Base-by-base conservation (phyloP, 1,140 invertebrate species). In the Tetraneura akinire region DNA sequence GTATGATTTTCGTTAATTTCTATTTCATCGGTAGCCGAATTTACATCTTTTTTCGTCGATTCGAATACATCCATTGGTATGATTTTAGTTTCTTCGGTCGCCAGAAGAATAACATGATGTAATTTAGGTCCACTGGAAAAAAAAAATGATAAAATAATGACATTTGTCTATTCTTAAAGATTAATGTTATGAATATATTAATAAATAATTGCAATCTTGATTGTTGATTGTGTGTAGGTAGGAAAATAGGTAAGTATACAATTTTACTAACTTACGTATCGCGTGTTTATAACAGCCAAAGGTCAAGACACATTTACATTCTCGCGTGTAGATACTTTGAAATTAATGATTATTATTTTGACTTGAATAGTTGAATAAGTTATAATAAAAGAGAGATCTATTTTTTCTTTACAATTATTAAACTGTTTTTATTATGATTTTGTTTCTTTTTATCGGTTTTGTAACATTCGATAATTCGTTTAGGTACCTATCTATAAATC, bases 221-320 rank as follows among this genome's bases (percentile, higher is more conserved):
- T 29, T 71, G 23, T 29, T n/a, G n/a, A n/a, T n/a, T n/a, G n/a
- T n/a, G n/a, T n/a, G n/a, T n/a, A n/a, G n/a, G n/a, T n/a, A n/a
- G n/a, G n/a, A n/a, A n/a, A n/a, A n/a, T n/a, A 49, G 49, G 23
- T 70, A 71, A 14, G 1, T 26, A 68, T 21, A n/a, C 9, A 16
- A 45, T 68, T 5, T 47, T 68, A 68, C 68, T 71, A 71, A 51
- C 23, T 29, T 23, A 71, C 23, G 68, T 29, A 18, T 51, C 29
- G 68, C 45, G 68, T 71, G 68, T 71, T 16, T 71, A 49, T 18
- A 51, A 29, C 6, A 71, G 45, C 26, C 45, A 71, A 71, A 51
- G 68, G 68, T 49, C 68, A 71, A 71, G 68, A 16, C 9, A 29
- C 16, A 14, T 23, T 10, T 45, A 21, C 11, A 49, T 1, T 51